Evolutionary conservation across 2,113 vertebrate species (phyloP), one percentile per base, ranked within the genome.

Genomic region (Rutilus rutilus): DNA sequence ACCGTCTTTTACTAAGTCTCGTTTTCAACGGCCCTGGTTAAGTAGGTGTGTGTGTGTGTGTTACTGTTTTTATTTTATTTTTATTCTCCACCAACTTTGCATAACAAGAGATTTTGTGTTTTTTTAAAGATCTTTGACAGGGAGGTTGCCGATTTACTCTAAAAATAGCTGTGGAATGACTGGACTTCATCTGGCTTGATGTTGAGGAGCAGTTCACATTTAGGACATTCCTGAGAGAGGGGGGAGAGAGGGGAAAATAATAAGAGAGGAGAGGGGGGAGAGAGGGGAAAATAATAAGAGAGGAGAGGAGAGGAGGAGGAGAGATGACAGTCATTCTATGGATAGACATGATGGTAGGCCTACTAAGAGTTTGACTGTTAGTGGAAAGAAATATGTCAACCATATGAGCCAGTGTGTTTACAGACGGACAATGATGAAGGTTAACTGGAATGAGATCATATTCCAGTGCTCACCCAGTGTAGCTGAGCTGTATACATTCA

Each of bases 151-250:
- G 21, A 42, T 39, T 77, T 77, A 42, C 30, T 60, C 78, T 60
- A 25, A 82, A 67, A 67, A 82, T 82, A 82, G 45, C 60, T 23
- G 42, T 64, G 78, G 78, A 67, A 82, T 52, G 79, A 30, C 42
- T 82, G 27, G 45, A 67, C 79, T 65, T 17, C 17, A 52, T 82
- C 42, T 82, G 42, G 79, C n/a, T 67, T 82, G 25, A 67, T 67
- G 62, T 21, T 64, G 25, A 45, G 62, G 33, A 45, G 42, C 62
- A 67, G 62, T 69, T 82, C 25, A 64, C 19, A 78, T 78, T 64
- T 45, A 80, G 30, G 76, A 60, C 78, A 80, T 80, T 80, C 78
- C 78, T 52, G 60, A 82, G 79, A 67, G 30, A 81, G 45, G 73
- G 14, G 73, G 12, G 3, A 8, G 15, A 30, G 15, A 27, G 47